Evolutionary conservation across 2,113 vertebrate genomes (phyloP).

Genomic region (Mustela lutreola): DNA sequence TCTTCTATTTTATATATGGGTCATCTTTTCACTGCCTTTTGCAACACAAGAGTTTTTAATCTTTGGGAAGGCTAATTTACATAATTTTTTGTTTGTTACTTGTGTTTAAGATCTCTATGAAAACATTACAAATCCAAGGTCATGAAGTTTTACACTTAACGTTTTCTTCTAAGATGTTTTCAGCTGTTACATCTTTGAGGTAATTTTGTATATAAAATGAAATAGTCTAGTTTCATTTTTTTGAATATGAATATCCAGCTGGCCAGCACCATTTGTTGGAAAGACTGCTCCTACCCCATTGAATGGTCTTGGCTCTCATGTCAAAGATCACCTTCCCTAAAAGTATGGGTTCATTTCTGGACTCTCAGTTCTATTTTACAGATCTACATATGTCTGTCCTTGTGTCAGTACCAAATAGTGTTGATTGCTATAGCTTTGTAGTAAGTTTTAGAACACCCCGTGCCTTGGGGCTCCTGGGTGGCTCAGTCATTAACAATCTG

Average conservation of each 20-base stretch:
- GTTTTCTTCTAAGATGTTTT: slow-evolving; percentile 34
- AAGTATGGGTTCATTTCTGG: background rate
- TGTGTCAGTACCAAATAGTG: background rate
- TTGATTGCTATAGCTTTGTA: background rate
- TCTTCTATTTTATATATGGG: background rate
- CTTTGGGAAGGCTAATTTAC: background rate
- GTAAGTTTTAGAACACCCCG: background rate
- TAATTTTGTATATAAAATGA: background rate
- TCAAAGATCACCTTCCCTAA: background rate
- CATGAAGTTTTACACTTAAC: background rate
- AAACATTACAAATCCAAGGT: background rate
- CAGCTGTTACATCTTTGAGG: background rate
- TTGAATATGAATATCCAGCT: background rate
- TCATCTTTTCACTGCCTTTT: background rate
- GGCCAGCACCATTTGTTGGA: background rate
- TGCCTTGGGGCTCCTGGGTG: no score
- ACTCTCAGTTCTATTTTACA: background rate
- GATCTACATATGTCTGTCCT: background rate
- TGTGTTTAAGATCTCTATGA: slow-evolving; percentile 12
- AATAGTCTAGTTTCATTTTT: background rate
- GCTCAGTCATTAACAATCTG: no score
- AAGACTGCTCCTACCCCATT: background rate
- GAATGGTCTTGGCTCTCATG: background rate
- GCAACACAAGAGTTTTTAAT: background rate
- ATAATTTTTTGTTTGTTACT: slow-evolving; percentile 11